Evolutionary conservation across 2,888 invertebrate genomes (phyloP), one percentile per base, ranked within the genome.

Genomic region (Thereva nobilitata): DNA sequence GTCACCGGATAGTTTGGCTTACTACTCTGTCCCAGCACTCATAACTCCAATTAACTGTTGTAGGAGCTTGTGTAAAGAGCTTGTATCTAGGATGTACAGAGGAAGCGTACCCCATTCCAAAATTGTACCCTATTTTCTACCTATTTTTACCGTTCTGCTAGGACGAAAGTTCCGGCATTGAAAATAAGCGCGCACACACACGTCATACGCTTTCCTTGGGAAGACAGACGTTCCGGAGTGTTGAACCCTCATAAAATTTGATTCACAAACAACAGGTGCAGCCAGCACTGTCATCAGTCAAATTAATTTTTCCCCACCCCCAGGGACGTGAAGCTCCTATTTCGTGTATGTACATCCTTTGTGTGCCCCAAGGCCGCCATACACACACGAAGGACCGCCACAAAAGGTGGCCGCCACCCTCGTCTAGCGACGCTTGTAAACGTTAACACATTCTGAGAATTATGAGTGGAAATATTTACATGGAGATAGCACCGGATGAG

Each of bases 261-360:
- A 61, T 61, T 61, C 61, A 50, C 68, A 63, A 65, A 68, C 68
- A 68, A 68, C 68, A 68, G 68, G 68, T 68, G 68, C 68, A 68
- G 54, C 56, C 55, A 61, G 57, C 55, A 47, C 53, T 45, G 57
- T 45, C 61, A 68, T 66, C 68, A 68, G 61, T 68, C 68, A 68
- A 68, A 68, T 66, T 68, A 68, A 68, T 68, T 68, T 68, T 49
- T 50, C 50, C 34, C 61, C 53, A 3, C 34, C 63, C 49, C 45
- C 12, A 5, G 2, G 45, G 34, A 34, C 23, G 23, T 23, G 23
- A 23, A 23, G 23, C 23, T 23, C 23, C 23, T 23, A 23, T 23
- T 23, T 23, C 23, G 23, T 23, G 47, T 50, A 34, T 38, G 44
- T n/a, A 4, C 8, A 23, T 40, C 12, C 23, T 61, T 12, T 10